Conservation (phyloP, 2,797 vertebrate species). For the Chiloscyllium punctatum region DNA sequence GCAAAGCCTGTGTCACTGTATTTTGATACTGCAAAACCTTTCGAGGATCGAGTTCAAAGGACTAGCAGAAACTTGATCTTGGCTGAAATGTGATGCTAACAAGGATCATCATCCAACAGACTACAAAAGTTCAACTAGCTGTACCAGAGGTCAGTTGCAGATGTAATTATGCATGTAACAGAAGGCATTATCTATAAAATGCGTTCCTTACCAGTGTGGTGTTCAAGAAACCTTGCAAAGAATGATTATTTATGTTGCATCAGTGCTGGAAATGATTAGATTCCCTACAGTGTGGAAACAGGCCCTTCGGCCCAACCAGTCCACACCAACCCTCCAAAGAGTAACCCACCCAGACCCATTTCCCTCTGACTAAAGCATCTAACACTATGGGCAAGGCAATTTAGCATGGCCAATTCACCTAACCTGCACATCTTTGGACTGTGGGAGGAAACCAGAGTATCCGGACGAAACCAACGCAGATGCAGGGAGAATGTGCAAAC, state of each 20-base stretch:
- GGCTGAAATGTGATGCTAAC: slow-evolving; percentile 20
- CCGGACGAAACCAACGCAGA: too few species aligned
- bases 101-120: slow-evolving; percentile 16
- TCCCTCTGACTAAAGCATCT: too few species aligned
- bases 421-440: too few species aligned
- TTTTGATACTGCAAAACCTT: slow-evolving; percentile 21
- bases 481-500: too few species aligned
- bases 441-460: too few species aligned
- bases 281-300: too few species aligned
- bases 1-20: slow-evolving; percentile 31
- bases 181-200: slow-evolving; percentile 12
- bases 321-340: too few species aligned
- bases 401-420: too few species aligned
- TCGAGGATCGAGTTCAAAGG: slow-evolving; percentile 27
- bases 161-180: slow-evolving; percentile 11
- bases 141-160: slow-evolving; percentile 24
- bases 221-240: background rate
- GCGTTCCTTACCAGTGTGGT: background rate
- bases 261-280: background rate
- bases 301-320: too few species aligned
- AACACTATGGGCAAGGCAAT: too few species aligned
- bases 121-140: background rate
- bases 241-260: background rate
- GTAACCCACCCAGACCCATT: too few species aligned
- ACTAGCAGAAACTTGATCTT: slow-evolving; percentile 28